Percentiles rank a stretch among this genome's conserved stretches.
Conservation (phyloP, 2,888 invertebrate genomes). For the Baccha elongata region DNA sequence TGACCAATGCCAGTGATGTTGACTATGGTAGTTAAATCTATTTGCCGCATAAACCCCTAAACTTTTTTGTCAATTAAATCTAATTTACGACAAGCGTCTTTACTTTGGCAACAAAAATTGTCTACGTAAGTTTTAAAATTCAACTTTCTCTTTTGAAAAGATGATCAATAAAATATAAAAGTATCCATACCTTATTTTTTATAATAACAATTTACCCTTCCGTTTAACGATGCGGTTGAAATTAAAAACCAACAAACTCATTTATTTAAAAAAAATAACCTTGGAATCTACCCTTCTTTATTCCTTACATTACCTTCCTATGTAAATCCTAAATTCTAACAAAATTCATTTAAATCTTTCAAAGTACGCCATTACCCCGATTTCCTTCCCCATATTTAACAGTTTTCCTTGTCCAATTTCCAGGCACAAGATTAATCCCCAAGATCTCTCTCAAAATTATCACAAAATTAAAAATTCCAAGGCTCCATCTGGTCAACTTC, state of each 20-base stretch:
- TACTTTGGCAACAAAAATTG: too few relatives aligned
- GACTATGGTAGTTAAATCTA: too few relatives aligned
- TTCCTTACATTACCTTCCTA: too few relatives aligned
- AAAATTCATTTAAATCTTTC: slow-evolving; percentile 12
- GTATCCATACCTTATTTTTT: too few relatives aligned
- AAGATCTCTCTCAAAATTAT: slow-evolving; percentile 63
- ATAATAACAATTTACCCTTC: neutral
- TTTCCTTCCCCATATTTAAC: neutral
- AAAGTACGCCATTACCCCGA: too few relatives aligned
- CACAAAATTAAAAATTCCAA: slow-evolving; percentile 70
- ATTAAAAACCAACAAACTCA: slow-evolving; percentile 20
- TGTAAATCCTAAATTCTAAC: neutral
- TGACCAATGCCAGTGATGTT: too few relatives aligned
- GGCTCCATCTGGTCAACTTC: slow-evolving; percentile 52
- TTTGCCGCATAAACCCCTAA: too few relatives aligned
- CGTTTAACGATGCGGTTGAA: neutral
- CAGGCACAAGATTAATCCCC: slow-evolving; percentile 54
- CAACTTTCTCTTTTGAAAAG: too few relatives aligned
- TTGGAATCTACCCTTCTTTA: slow-evolving; percentile 15
- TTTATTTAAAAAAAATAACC: neutral
- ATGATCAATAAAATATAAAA: too few relatives aligned
- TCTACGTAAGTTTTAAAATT: too few relatives aligned
- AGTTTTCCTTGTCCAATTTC: neutral
- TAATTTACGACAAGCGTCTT: too few relatives aligned
- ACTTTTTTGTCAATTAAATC: too few relatives aligned